These are phyloP conservation scores for Limanda limanda DNA, from an alignment of 2,113 vertebrate genomes.

Conservation along the genomic window DNA sequence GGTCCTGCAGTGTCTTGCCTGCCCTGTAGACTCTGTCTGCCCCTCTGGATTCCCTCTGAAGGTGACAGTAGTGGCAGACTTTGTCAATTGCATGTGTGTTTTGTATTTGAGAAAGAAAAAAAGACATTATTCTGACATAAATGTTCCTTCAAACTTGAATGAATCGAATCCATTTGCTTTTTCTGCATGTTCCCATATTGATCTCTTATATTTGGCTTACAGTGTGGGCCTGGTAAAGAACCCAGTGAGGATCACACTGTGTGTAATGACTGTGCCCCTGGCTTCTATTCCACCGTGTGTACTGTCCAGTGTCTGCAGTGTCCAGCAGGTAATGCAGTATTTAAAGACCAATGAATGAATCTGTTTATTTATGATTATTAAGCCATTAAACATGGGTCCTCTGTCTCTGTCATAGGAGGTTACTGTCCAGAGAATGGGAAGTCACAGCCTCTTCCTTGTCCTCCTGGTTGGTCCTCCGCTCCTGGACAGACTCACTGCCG, in stretches of 20 bases:
- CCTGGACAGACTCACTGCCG: slow-evolving; percentile 74
- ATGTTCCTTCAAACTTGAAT: not conserved
- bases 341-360: not conserved
- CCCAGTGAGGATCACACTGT: slow-evolving; percentile 67
- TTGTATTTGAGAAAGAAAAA: not conserved
- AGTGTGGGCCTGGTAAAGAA: slow-evolving; percentile 82
- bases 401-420: slow-evolving; percentile 65
- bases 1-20: slow-evolving; percentile 79
- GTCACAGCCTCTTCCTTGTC: slow-evolving; percentile 74
- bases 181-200: not conserved
- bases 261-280: slow-evolving; percentile 75
- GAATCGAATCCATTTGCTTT: not conserved
- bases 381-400: slow-evolving; percentile 5
- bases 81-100: not conserved
- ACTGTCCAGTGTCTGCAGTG: slow-evolving; percentile 77
- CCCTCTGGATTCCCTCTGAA: slow-evolving; percentile 76
- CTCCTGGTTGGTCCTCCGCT: slow-evolving; percentile 67
- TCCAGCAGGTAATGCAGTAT: slow-evolving; percentile 82
- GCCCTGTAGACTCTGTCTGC: slow-evolving; percentile 83
- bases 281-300: slow-evolving; percentile 75
- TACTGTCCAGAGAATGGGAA: slow-evolving; percentile 78
- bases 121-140: no score
- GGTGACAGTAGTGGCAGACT: slow-evolving; percentile 63
- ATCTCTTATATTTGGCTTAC: slow-evolving; percentile 4
- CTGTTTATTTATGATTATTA: not conserved